Percentiles rank a stretch among this genome's conserved stretches.
phyloP scores from a whole-genome alignment of 2,113 vertebrate genomes.

The Anas platyrhynchos region DNA sequence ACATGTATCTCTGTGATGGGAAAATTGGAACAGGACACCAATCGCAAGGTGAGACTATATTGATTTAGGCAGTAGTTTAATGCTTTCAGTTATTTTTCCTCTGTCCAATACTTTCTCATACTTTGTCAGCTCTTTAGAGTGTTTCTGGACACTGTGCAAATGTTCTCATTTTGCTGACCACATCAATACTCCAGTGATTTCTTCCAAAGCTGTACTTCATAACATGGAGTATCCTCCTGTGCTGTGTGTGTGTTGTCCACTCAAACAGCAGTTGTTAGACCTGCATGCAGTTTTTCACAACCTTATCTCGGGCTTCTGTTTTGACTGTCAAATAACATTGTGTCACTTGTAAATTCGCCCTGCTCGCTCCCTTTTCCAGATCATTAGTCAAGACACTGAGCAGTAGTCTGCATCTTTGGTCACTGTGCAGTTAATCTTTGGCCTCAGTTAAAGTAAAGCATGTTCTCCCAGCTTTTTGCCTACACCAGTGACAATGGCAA shows the following conservation, averaged over 20 bases:
- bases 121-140: constrained; percentile 23
- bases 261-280: neutral
- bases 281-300: neutral
- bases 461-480: neutral
- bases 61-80: neutral
- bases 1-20: neutral
- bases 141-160: neutral
- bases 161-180: constrained; percentile 1
- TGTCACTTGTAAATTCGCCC: neutral
- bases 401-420: neutral
- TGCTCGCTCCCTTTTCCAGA: neutral
- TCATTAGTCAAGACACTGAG: neutral
- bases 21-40: neutral
- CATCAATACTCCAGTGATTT: neutral
- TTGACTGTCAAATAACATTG: constrained; percentile 27
- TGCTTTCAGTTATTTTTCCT: neutral
- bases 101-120: neutral
- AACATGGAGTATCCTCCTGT: neutral
- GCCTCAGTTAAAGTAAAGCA: neutral
- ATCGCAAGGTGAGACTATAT: neutral
- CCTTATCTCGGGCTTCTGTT: neutral
- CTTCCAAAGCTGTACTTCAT: neutral
- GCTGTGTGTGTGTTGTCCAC: neutral
- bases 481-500: neutral
- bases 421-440: neutral